Evolutionary conservation across 2,888 invertebrate genomes (phyloP).

Genomic region (Molorchus minor): DNA sequence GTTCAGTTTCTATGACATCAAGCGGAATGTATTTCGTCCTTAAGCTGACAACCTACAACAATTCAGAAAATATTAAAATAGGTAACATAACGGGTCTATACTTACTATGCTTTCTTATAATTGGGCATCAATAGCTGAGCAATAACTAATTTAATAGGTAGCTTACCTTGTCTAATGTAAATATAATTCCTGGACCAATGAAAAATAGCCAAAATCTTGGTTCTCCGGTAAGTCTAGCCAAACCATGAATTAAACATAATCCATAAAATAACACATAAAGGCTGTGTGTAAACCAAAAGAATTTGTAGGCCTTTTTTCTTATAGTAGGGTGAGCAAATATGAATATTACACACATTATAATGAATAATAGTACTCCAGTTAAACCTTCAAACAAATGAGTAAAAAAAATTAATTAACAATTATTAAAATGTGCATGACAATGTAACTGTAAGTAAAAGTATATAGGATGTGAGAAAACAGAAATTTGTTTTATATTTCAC

Average conservation of each 20-base stretch:
- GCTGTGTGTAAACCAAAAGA: constrained; percentile 94
- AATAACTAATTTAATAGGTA: too few relatives aligned
- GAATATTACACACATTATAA: constrained; percentile 93
- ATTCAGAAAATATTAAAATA: neutral
- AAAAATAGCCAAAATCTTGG: constrained; percentile 95
- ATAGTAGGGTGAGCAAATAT: constrained; percentile 96
- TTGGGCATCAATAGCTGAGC: too few relatives aligned
- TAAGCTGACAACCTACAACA: constrained; percentile 80
- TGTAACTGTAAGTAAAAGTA: too few relatives aligned
- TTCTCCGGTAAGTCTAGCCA: constrained; percentile 90
- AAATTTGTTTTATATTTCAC: too few relatives aligned
- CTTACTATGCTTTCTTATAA: too few relatives aligned
- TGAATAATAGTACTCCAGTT: constrained; percentile 86
- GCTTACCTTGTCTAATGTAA: constrained; percentile 84
- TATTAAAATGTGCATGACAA: too few relatives aligned
- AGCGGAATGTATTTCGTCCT: constrained; percentile 91
- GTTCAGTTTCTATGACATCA: constrained; percentile 92
- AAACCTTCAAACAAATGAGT: constrained; percentile 80
- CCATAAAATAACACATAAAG: constrained; percentile 88
- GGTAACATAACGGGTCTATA: too few relatives aligned
- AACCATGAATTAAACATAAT: constrained; percentile 86
- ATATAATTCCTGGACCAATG: constrained; percentile 88
- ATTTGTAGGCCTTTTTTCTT: constrained; percentile 91
- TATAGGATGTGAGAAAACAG: too few relatives aligned
- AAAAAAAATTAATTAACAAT: too few relatives aligned